Base-by-base conservation (phyloP, 2,797 vertebrate species). In the Leptodactylus fallax region DNA sequence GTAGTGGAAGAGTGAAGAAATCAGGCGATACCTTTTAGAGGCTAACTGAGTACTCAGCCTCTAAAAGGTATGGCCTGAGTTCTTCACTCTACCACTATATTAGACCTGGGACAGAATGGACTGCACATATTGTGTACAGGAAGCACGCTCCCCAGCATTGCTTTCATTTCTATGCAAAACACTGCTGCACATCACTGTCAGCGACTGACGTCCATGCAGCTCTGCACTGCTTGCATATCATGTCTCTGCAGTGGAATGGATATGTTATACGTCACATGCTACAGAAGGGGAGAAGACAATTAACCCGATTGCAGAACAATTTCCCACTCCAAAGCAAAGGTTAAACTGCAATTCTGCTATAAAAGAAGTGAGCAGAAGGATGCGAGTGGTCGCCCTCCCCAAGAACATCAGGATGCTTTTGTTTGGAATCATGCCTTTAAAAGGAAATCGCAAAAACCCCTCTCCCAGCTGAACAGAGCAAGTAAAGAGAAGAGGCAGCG, bases 391-490 rank as follows among this genome's bases (percentile, higher is more conserved):
- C 71, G 60, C 71, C 63, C 74, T 71, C 63, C 63, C 67, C 94
- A 95, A 94, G 94, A 95, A 95, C 72, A 89, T 90, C 17, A 92
- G 91, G 91, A 93, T 90, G 74, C 83, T 83, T 87, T 86, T 86
- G 71, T 88, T 91, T 91, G 79, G 85, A 90, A 85, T 74, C 10
- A 21, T 83, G 81, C 88, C 2, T 9, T 82, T 85, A 90, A 88
- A 85, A 92, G 87, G 83, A 80, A 90, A 45, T 86, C 45, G 56
- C 11, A 87, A 89, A 89, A 82, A 89, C 45, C 61, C 86, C 90
- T 82, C 87, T 76, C 69, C n/a, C 87, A 86, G 61, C 60, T 85
- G 74, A 91, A 90, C 27, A 87, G 63, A 83, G 72, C 63, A 58
- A 81, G 36, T 17, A 90, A 72, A 88, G 36, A 87, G 90, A 67